Conservation (phyloP, 2,113 vertebrate genomes). For the Ceratotherium simum region DNA sequence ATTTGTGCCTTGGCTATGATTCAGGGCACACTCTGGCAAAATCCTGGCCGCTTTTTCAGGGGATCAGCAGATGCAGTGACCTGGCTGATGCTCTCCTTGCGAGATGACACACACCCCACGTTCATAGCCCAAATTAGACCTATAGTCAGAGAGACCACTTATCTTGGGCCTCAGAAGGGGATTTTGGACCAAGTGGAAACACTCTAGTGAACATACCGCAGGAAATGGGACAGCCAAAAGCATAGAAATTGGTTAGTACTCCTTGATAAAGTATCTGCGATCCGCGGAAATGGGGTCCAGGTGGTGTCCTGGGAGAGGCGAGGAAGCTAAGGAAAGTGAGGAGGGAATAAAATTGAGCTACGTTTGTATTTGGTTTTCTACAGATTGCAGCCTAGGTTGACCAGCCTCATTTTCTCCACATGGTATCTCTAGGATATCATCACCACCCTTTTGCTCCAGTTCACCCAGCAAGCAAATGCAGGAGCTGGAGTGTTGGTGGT, state of each 20-base stretch:
- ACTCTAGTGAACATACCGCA: background rate
- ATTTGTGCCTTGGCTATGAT: slow-evolving; percentile 71
- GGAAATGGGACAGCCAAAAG: background rate
- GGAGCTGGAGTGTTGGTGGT: accelerated
- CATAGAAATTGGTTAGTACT: background rate
- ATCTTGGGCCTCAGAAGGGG: background rate
- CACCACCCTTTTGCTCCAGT: background rate
- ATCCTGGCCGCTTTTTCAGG: slow-evolving; percentile 46
- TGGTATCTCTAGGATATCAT: accelerated
- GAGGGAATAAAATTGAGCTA: background rate
- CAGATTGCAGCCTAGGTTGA: background rate
- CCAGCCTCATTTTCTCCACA: background rate
- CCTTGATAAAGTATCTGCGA: background rate
- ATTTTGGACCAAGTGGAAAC: background rate
- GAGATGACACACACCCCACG: background rate
- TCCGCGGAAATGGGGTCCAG: background rate
- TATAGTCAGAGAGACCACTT: background rate
- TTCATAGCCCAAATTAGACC: background rate
- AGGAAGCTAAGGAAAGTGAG: background rate
- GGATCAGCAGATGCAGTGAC: slow-evolving; percentile 41
- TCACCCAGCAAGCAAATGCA: background rate
- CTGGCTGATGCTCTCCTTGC: background rate
- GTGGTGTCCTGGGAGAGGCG: background rate
- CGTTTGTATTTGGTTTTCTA: background rate
- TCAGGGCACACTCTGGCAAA: slow-evolving; percentile 64